These are phyloP conservation scores for Plodia interpunctella DNA, from an alignment of 1,140 invertebrate species.

Conservation along the genomic window DNA sequence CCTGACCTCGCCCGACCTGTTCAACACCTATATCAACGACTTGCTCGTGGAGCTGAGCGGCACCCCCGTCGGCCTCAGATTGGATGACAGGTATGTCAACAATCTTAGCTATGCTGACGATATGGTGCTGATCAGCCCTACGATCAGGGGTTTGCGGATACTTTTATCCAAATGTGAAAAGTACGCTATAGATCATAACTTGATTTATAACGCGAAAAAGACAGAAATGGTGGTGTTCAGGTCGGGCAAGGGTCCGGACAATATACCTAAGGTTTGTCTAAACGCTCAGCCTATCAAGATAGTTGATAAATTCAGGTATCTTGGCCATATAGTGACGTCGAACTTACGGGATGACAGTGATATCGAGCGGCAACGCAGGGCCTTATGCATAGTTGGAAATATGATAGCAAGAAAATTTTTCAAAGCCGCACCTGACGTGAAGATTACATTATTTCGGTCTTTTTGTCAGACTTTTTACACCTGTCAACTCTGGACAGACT, in stretches of 20 bases:
- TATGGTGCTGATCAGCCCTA: constrained; percentile 11
- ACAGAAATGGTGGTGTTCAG: constrained; percentile 3
- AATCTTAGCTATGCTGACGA: constrained; percentile 11
- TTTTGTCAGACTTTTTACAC: too few relatives aligned
- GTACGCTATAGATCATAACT: neutral
- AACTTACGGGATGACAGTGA: too few relatives aligned
- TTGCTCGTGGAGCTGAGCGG: constrained; percentile 8
- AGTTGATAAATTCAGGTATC: too few relatives aligned
- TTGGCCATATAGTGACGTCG: too few relatives aligned
- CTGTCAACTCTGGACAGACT: too few relatives aligned
- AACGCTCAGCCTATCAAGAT: too few relatives aligned
- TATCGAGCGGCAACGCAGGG: too few relatives aligned
- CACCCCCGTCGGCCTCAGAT: neutral
- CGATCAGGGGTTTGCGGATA: neutral
- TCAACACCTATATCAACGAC: neutral
- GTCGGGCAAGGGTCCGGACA: neutral
- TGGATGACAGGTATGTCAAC: neutral
- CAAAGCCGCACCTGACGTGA: too few relatives aligned
- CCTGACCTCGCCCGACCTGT: constrained; percentile 7
- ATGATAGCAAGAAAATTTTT: too few relatives aligned
- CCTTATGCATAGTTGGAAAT: too few relatives aligned
- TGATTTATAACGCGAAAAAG: constrained; percentile 2
- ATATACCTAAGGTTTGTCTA: neutral
- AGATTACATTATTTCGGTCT: too few relatives aligned
- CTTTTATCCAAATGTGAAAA: neutral